Percentiles rank a stretch among this genome's conserved stretches.
Conservation (phyloP, 2,888 invertebrate species). For the Pimpla rufipes region DNA sequence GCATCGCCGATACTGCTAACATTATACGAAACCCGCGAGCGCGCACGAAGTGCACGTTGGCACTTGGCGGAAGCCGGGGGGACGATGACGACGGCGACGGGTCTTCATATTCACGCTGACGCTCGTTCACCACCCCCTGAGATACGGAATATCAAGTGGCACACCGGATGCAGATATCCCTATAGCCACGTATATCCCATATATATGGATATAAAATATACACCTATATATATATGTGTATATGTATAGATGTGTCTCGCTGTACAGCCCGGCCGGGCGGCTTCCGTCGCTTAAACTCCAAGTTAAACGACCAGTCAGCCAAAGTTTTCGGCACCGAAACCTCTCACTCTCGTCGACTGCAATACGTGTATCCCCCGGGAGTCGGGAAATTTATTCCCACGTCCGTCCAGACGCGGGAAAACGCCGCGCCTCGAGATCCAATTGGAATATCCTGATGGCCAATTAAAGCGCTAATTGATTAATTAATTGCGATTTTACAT, state of each 20-base stretch:
- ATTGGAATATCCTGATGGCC: slow-evolving; percentile 9
- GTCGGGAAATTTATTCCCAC: slow-evolving; percentile 40
- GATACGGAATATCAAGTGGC: slow-evolving; percentile 69
- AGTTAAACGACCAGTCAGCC: slow-evolving; percentile 63
- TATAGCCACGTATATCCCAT: slow-evolving; percentile 32
- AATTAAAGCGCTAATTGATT: slow-evolving; percentile 22
- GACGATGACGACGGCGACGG: slow-evolving; percentile 52
- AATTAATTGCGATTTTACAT: background rate
- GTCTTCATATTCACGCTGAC: slow-evolving; percentile 51
- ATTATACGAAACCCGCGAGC: slow-evolving; percentile 53
- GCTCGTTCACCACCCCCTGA: slow-evolving; percentile 28
- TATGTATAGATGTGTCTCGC: background rate
- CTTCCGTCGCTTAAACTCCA: slow-evolving; percentile 55
- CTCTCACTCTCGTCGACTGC: slow-evolving; percentile 52
- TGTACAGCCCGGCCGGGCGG: slow-evolving; percentile 15
- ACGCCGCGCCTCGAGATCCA: background rate
- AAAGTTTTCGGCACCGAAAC: slow-evolving; percentile 59
- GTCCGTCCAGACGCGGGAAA: background rate
- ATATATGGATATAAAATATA: background rate
- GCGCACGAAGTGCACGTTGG: slow-evolving; percentile 47
- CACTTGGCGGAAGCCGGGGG: slow-evolving; percentile 52
- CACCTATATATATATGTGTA: slow-evolving; percentile 3
- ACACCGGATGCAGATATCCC: slow-evolving; percentile 62
- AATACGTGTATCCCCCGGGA: slow-evolving; percentile 27
- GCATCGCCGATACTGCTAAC: slow-evolving; percentile 57